phyloP scores from a whole-genome alignment of 2,888 invertebrate species.

The Ashinkailepas kermadecensis region DNA sequence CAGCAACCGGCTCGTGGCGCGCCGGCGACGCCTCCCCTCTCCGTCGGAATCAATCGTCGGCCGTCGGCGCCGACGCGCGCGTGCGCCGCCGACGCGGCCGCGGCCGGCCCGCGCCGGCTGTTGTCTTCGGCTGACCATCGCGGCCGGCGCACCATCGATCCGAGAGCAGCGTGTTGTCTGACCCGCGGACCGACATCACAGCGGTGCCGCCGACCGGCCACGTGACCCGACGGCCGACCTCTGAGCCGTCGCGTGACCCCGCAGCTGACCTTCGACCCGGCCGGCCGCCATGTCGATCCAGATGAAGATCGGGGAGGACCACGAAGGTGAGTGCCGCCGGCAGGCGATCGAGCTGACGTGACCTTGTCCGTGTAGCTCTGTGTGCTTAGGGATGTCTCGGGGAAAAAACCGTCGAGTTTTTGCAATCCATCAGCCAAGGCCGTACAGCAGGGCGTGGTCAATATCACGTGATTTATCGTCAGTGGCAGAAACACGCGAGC shows the following conservation, averaged over 20 bases:
- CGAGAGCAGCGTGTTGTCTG: not conserved
- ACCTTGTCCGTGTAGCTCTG: too few species aligned
- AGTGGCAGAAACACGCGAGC: too few species aligned
- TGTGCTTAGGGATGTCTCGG: too few species aligned
- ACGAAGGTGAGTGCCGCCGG: not conserved
- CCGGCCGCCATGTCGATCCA: slow-evolving; percentile 5
- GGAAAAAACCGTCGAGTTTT: too few species aligned
- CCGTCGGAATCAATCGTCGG: slow-evolving; percentile 2
- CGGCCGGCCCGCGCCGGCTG: not conserved
- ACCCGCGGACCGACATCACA: not conserved
- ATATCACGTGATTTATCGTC: too few species aligned
- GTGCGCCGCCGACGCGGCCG: not conserved
- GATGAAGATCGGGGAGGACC: slow-evolving; percentile 4
- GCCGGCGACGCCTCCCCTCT: too few species aligned
- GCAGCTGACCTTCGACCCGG: not conserved
- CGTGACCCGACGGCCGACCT: not conserved
- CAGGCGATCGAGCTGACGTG: too few species aligned
- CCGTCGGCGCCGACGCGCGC: slow-evolving; percentile 5
- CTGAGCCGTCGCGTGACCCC: not conserved
- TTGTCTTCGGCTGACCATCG: not conserved
- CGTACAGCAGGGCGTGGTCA: too few species aligned
- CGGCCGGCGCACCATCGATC: not conserved
- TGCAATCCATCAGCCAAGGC: too few species aligned
- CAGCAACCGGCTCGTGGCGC: too few species aligned
- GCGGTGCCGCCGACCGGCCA: not conserved